phyloP scores from a whole-genome alignment of 2,113 vertebrate species.

The Semicossyphus pulcher region DNA sequence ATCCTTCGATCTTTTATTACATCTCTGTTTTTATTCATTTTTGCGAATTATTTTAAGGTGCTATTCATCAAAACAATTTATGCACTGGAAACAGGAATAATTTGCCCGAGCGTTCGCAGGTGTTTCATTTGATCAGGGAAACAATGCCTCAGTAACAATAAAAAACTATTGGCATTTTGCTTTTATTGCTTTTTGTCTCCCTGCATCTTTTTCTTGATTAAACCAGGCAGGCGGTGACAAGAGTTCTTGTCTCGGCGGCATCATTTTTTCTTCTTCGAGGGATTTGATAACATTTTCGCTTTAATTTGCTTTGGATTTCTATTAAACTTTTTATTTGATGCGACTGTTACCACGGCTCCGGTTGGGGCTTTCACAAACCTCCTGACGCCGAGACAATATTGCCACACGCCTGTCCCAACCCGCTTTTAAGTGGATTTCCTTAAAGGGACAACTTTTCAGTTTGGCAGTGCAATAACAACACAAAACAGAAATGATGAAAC shows the following conservation, averaged over 20 bases:
- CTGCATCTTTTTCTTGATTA: conserved; percentile 64
- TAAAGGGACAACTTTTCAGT: not conserved
- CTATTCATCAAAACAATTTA: conserved; percentile 28
- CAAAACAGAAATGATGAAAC: not conserved
- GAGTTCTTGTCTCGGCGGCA: conserved; percentile 16
- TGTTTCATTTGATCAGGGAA: conserved; percentile 67
- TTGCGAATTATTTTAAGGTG: conserved; percentile 7
- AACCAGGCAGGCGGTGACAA: conserved; percentile 47
- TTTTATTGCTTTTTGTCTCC: conserved; percentile 72
- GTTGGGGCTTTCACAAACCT: conserved; percentile 21
- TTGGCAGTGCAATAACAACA: not conserved
- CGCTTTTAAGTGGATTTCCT: conserved; percentile 28
- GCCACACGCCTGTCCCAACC: not conserved
- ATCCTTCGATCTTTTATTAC: not conserved
- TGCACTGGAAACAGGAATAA: conserved; percentile 24
- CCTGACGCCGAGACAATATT: conserved; percentile 22
- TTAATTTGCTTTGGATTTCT: conserved; percentile 58
- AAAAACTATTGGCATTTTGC: conserved; percentile 51
- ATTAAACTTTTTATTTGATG: conserved; percentile 1
- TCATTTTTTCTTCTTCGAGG: conserved; percentile 3
- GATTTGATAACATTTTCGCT: conserved; percentile 36
- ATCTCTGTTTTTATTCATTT: not conserved
- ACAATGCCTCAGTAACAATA: conserved; percentile 52
- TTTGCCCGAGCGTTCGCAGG: conserved; percentile 34
- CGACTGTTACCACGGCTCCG: not conserved